Evolutionary conservation across 2,113 vertebrate genomes (phyloP).

Genomic region (Canis aureus): DNA sequence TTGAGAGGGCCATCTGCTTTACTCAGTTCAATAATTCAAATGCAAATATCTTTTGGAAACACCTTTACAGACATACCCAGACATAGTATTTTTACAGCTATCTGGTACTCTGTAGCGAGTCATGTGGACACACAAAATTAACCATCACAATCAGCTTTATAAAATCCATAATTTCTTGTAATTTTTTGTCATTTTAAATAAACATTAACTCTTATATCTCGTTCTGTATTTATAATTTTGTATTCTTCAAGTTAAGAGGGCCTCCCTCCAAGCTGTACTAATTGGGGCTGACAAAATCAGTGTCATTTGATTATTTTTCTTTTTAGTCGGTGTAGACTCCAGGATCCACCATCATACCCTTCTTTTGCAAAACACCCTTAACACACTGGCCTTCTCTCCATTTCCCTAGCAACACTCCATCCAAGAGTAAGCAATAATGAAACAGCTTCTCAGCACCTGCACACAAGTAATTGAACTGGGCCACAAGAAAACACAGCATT

Average conservation of each 20-base stretch:
- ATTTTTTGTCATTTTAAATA: conserved; percentile 27
- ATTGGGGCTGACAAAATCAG: not conserved
- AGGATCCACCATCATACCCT: not conserved
- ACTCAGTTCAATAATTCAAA: not conserved
- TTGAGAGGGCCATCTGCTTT: not conserved
- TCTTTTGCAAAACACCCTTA: not conserved
- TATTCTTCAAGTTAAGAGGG: not conserved
- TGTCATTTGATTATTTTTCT: not conserved
- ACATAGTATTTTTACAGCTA: not conserved
- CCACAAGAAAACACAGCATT: not conserved
- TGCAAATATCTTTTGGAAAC: not conserved
- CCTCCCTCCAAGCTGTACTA: not conserved
- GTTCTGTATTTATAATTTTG: not conserved
- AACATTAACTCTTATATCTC: not conserved
- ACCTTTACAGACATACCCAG: not conserved
- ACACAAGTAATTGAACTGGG: not conserved
- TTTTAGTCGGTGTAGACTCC: not conserved
- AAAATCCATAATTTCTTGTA: not conserved
- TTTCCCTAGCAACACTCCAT: not conserved
- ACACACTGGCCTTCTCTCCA: not conserved
- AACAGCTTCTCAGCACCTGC: not conserved
- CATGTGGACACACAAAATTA: not conserved
- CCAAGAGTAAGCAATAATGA: not conserved
- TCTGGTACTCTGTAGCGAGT: not conserved
- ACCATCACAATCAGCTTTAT: not conserved